Conservation (phyloP, 1,140 invertebrate genomes). For the Drosophila melanogaster region Release_6_plus_ISO1_MT NT_037436.4:3479501-3480000, state of each 20-base stretch:
- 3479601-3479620: conserved; percentile 80
- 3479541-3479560: background rate
- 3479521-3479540: background rate
- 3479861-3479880: conserved; percentile 51
- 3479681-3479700: too few species aligned
- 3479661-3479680: conserved; percentile 12
- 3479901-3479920: conserved; percentile 60
- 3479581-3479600: conserved; percentile 69
- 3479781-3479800: too few species aligned
- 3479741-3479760: background rate
- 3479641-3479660: conserved; percentile 66
- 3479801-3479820: background rate
- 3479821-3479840: background rate
- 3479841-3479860: background rate
- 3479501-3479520: conserved; percentile 2
- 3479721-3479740: too few species aligned
- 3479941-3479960: conserved; percentile 81
- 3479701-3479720: too few species aligned
- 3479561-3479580: conserved; percentile 52
- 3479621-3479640: conserved; percentile 81
- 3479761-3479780: background rate
- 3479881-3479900: conserved; percentile 71
- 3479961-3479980: conserved; percentile 67
- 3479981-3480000: conserved; percentile 78
- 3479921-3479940: conserved; percentile 40